These are phyloP conservation scores for Julus scanicus DNA, from an alignment of 2,888 invertebrate species.

Conservation along the genomic window DNA sequence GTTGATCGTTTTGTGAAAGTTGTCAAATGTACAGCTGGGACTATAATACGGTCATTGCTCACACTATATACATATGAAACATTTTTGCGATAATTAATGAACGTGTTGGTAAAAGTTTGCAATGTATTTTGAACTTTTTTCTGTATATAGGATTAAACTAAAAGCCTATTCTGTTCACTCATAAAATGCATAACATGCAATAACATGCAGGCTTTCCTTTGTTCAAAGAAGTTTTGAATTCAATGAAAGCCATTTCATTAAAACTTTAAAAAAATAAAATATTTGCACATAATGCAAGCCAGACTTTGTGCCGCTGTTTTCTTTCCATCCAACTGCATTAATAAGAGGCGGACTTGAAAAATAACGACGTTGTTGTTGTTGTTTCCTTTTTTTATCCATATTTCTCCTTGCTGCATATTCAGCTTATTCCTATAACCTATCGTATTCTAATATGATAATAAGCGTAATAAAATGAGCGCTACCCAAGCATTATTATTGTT, in stretches of 20 bases:
- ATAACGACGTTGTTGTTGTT: background rate
- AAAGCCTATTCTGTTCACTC: background rate
- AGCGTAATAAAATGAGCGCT: slow-evolving; percentile 15
- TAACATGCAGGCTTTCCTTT: background rate
- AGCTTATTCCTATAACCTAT: background rate
- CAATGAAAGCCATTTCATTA: background rate
- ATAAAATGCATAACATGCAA: background rate
- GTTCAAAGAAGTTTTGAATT: background rate
- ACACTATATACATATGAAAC: too few species aligned
- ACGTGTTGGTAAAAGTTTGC: too few species aligned
- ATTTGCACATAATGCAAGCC: background rate
- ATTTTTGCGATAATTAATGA: too few species aligned
- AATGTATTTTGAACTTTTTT: too few species aligned
- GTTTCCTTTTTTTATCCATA: background rate
- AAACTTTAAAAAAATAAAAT: background rate
- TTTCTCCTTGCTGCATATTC: background rate
- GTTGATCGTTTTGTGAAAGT: too few species aligned
- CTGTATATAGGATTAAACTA: background rate
- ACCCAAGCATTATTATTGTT: slow-evolving; percentile 8
- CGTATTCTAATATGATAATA: slow-evolving; percentile 15
- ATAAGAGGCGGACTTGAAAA: background rate
- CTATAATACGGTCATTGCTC: too few species aligned
- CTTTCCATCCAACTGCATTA: background rate
- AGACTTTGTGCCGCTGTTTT: background rate
- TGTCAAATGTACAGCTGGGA: too few species aligned